Base-by-base conservation (phyloP, 1,140 invertebrate species). In the Drosophila sproati region DNA sequence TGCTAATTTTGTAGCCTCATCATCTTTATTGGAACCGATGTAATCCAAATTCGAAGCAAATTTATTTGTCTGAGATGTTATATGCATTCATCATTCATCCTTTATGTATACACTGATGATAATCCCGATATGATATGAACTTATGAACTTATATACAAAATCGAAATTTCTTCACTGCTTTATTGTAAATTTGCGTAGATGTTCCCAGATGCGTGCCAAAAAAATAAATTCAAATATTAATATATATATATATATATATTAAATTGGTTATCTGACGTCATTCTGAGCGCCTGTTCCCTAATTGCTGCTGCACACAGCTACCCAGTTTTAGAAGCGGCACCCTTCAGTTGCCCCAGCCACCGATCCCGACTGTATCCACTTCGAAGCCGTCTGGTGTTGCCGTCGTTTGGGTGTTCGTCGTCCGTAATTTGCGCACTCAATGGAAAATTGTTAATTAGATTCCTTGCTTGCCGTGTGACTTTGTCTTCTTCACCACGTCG, bases 361-460 rank as follows among this genome's bases (percentile, higher is more conserved):
- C 43, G 20, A 20, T 20, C 20, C 20, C 20, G 20, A 20, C 20
- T 20, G 20, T 20, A 20, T 20, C 20, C 20, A 20, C 20, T 20
- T 20, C 20, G 20, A 20, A 20, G 20, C 20, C 1, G 20, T 20
- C 20, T 20, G 20, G 20, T 20, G 20, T 20, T 20, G 20, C 37
- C 74, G 66, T 61, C 28, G 55, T 31, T 82, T 82, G 71, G 67
- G 72, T 74, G 66, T 74, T 74, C 61, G 55, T 80, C 85, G 83
- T 87, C 78, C 85, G 83, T 87, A 87, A 87, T 87, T 87, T 87
- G 83, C 83, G 85, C 83, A 87, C 80, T 89, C 86, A 89, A 89
- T 89, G 85, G 80, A 89, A 89, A 89, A 89, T 89, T 89, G 85
- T 89, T 89, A 89, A 89, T 89, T 89, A 89, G 85, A 89, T 89